phyloP scores from a whole-genome alignment of 2,888 invertebrate genomes.

The Leptopilina drosophilae region DNA sequence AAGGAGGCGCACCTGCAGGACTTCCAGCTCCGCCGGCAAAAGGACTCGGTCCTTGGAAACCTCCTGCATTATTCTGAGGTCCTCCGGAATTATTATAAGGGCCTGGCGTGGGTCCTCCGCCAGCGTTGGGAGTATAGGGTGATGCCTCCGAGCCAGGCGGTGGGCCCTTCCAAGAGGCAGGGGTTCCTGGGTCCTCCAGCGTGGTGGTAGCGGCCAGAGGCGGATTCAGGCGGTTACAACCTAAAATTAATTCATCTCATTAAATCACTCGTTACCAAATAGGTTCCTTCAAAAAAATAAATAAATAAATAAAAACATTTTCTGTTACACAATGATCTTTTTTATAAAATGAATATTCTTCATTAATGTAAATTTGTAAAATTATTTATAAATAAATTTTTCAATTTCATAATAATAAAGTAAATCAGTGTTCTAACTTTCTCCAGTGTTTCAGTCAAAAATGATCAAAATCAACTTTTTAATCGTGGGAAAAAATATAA shows the following conservation, averaged over 20 bases:
- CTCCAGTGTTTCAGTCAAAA: too few species aligned
- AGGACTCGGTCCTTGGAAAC: constrained; percentile 81
- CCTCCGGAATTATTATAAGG: constrained; percentile 78
- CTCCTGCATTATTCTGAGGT: constrained; percentile 76
- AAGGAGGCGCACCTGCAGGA: constrained; percentile 85
- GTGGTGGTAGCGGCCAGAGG: constrained; percentile 80
- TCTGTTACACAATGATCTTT: too few species aligned
- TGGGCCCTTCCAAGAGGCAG: constrained; percentile 89
- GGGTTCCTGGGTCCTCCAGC: constrained; percentile 83
- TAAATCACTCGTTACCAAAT: background rate
- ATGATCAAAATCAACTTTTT: too few species aligned
- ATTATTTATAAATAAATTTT: too few species aligned
- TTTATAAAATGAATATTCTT: too few species aligned
- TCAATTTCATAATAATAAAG: too few species aligned
- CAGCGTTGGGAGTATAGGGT: constrained; percentile 82
- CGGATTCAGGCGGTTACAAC: constrained; percentile 86
- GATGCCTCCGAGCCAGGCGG: constrained; percentile 83
- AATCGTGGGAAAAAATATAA: too few species aligned
- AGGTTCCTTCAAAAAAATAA: too few species aligned
- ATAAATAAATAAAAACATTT: too few species aligned
- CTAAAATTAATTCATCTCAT: constrained; percentile 75
- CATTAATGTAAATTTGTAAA: too few species aligned
- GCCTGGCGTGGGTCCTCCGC: constrained; percentile 78
- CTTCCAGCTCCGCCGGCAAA: constrained; percentile 85
- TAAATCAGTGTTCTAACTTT: too few species aligned